A percentile compares a stretch with the other conserved stretches of the same genome.
These are phyloP conservation scores for Pseudorasbora parva DNA, from an alignment of 2,113 vertebrate genomes.

Conservation along the genomic window DNA sequence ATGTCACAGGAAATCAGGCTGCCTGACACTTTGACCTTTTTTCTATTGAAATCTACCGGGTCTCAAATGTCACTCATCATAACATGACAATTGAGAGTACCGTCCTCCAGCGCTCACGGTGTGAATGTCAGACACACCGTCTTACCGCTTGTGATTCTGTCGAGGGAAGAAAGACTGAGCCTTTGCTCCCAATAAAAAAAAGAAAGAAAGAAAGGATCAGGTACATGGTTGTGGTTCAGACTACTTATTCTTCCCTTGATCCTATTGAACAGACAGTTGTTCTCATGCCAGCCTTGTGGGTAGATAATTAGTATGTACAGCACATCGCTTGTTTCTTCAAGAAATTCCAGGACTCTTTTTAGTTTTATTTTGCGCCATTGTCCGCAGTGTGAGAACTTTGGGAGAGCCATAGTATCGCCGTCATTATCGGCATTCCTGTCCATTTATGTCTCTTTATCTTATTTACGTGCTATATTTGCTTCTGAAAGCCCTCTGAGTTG, in stretches of 20 bases:
- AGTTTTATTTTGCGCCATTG: slow-evolving; percentile 61
- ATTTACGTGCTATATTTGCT: slow-evolving; percentile 37
- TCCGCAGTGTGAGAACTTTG: slow-evolving; percentile 65
- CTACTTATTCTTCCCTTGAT: slow-evolving; percentile 47
- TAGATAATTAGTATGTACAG: slow-evolving; percentile 76
- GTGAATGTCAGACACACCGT: slow-evolving; percentile 66
- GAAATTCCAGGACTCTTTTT: slow-evolving; percentile 65
- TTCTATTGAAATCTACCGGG: slow-evolving; percentile 61
- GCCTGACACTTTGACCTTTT: slow-evolving; percentile 66
- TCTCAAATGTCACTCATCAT: slow-evolving; percentile 63
- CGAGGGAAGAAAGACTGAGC: slow-evolving; percentile 45
- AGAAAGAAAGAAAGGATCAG: slow-evolving; percentile 68
- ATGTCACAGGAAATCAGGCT: slow-evolving; percentile 63
- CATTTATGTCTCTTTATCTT: slow-evolving; percentile 43
- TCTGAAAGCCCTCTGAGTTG: slow-evolving; percentile 31
- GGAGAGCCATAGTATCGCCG: slow-evolving; percentile 27
- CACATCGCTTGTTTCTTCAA: slow-evolving; percentile 66
- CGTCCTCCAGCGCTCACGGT: slow-evolving; percentile 60
- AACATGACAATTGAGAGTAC: slow-evolving; percentile 40
- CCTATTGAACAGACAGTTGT: slow-evolving; percentile 73
- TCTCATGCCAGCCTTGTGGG: slow-evolving; percentile 61
- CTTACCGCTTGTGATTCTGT: slow-evolving; percentile 33
- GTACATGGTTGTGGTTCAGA: slow-evolving; percentile 69
- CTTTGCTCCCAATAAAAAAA: slow-evolving; percentile 71
- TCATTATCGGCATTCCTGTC: slow-evolving; percentile 52